Conservation (phyloP, 2,888 invertebrate species). For the Masnerella sp. region DNA sequence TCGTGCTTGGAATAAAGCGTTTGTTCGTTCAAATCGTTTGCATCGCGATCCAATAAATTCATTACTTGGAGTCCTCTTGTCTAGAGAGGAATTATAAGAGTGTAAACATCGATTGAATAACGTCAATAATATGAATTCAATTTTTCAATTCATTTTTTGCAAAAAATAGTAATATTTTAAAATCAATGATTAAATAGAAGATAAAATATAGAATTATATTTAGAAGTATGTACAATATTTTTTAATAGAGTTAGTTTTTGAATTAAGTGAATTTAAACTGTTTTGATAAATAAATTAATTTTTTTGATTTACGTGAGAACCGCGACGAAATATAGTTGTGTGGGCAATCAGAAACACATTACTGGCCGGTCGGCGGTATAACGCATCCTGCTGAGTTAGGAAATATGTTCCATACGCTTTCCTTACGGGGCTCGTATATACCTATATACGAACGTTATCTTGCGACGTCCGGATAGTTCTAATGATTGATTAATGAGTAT, state of each 20-base stretch:
- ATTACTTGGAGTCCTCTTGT: neutral
- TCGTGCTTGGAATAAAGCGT: conserved; percentile 12
- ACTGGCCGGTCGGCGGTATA: conserved; percentile 70
- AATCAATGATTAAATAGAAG: no score
- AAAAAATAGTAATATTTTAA: no score
- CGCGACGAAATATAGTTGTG: conserved; percentile 64
- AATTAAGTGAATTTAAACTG: conserved; percentile 21
- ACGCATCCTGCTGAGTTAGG: conserved; percentile 72
- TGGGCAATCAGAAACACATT: conserved; percentile 76
- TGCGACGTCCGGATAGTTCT: conserved; percentile 26
- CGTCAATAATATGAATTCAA: neutral
- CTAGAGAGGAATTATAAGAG: neutral
- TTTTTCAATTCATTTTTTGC: neutral
- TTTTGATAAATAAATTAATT: no score
- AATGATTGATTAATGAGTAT: conserved; percentile 48
- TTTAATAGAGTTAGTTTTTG: conserved; percentile 19
- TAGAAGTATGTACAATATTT: no score
- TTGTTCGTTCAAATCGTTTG: conserved; percentile 17
- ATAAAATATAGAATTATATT: no score
- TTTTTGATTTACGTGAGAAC: conserved; percentile 56
- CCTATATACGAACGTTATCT: conserved; percentile 41
- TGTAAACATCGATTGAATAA: neutral
- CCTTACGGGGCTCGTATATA: conserved; percentile 41
- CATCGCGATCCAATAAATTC: conserved; percentile 3
- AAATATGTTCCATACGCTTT: conserved; percentile 64